A percentile compares a stretch with the other conserved stretches of the same genome.
phyloP scores from a whole-genome alignment of 2,888 invertebrate species.

The Papilio elwesi region DNA sequence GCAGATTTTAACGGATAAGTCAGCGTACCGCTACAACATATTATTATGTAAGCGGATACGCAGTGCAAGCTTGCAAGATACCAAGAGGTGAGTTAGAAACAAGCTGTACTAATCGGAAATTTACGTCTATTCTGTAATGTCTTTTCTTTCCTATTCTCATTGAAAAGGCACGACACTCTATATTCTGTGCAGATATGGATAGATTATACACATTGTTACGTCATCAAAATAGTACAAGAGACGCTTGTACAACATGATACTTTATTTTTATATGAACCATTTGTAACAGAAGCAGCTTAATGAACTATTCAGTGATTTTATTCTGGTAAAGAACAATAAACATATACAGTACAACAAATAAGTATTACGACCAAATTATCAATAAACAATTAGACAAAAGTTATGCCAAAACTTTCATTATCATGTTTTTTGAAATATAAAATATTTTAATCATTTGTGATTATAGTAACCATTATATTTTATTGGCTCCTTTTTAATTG shows the following conservation, averaged over 20 bases:
- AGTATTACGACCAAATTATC: too few relatives aligned
- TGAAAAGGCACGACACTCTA: too few relatives aligned
- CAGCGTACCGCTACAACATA: conserved; percentile 70
- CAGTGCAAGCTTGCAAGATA: conserved; percentile 38
- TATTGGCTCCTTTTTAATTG: too few relatives aligned
- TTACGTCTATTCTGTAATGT: too few relatives aligned
- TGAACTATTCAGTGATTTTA: conserved; percentile 5
- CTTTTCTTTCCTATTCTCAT: too few relatives aligned
- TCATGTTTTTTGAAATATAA: too few relatives aligned
- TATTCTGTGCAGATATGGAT: too few relatives aligned
- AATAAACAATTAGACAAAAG: too few relatives aligned
- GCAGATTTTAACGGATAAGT: conserved; percentile 63
- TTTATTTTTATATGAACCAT: conserved; percentile 45
- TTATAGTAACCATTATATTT: too few relatives aligned
- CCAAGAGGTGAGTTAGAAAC: neutral
- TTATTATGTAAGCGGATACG: conserved; percentile 61
- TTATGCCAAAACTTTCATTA: too few relatives aligned
- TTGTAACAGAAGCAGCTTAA: conserved; percentile 58
- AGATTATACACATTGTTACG: neutral
- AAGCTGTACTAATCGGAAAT: neutral
- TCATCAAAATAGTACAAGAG: neutral
- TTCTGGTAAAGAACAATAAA: neutral
- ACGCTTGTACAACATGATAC: conserved; percentile 20
- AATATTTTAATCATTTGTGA: too few relatives aligned
- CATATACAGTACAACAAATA: too few relatives aligned